Evolutionary conservation across 2,888 invertebrate genomes (phyloP), one percentile per base, ranked within the genome.

Genomic region (Drosophila kambysellisi): DNA sequence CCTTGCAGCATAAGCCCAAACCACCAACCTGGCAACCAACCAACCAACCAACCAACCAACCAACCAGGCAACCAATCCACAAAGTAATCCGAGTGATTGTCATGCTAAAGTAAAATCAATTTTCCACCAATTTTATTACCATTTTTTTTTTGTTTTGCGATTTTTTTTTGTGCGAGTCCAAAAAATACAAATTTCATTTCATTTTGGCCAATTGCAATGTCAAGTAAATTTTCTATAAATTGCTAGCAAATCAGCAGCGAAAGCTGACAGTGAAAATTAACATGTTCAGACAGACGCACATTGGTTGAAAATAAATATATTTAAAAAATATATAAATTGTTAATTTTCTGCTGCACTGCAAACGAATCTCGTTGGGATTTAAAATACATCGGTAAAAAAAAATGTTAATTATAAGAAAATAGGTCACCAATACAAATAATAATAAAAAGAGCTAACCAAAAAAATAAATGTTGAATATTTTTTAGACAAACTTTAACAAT

Each of bases 41-140:
- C 20, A 58, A 35, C 33, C 53, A 56, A 29, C 32, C 32, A 66
- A 30, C 50, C 35, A 37, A 33, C 51, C 43, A 66, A 33, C 50
- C 54, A 66, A 30, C 50, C 35, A 37, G 33, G 46, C 43, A 66
- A 33, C 50, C 69, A 68, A 53, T 62, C 59, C 66, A 12, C 87
- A 51, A 59, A 80, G 83, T 74, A 61, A 67, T 17, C 85, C 54
- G 60, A 85, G 81, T 75, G 85, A 89, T 89, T 85, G 90, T 85
- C 89, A 87, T 82, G 90, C 85, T 82, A 58, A 73, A 76, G 53
- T n/a, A 63, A 76, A 88, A 88, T 88, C 87, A 88, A 88, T 90
- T 88, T 87, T 82, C 89, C 68, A 74, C 48, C 82, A 69, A 73
- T 76, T 86, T 82, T 78, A 76, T 57, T 43, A 33, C 9, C 20